Base-by-base conservation (phyloP, 1,140 invertebrate species). In the Samia ricini region DNA sequence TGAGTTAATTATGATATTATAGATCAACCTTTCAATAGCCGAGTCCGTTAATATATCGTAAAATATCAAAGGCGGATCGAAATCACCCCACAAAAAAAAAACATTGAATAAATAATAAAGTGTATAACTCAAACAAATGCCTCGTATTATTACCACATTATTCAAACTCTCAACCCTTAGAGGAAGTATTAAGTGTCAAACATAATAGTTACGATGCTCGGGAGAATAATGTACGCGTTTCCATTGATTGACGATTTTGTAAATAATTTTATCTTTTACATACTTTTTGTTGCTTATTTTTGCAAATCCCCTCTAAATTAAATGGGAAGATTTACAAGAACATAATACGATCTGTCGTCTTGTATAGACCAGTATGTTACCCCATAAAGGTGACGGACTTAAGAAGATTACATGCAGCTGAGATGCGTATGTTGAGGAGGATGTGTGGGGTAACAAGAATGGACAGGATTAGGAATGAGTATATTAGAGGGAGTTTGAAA, bases 151-250 rank as follows among this genome's bases (percentile, higher is more conserved):
- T 71, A 69, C 62, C 56, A 50, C 68, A 77, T 81, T 72, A 83
- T 78, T 76, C 72, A 77, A 73, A 79, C 74, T 70, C 71, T 71
- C 72, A 65, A 73, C 70, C 59, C 56, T 29, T 54, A 48, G 62
- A 81, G 79, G 81, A 84, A 84, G 81, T 84, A 84, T 84, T 84
- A 80, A 64, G 77, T 84, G 81, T 83, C 79, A 80, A 69, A 76
- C 71, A 69, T 77, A 77, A 81, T 79, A 81, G 81, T 77, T 81
- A 78, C 73, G 76, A 80, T 51, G 49, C 33, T 67, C 68, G 64
- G 62, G 71, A 67, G 57, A 56, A 33, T 15, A 15, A 52, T 7
- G 7, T 24, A 51, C 19, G 21, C 20, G 61, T 61, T 20, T 71
- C 68, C 79, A 73, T 75, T 75, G 63, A 42, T 42, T 42, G 12